Base-by-base conservation (phyloP, 2,888 invertebrate genomes). In the Andrena haemorrhoa region DNA sequence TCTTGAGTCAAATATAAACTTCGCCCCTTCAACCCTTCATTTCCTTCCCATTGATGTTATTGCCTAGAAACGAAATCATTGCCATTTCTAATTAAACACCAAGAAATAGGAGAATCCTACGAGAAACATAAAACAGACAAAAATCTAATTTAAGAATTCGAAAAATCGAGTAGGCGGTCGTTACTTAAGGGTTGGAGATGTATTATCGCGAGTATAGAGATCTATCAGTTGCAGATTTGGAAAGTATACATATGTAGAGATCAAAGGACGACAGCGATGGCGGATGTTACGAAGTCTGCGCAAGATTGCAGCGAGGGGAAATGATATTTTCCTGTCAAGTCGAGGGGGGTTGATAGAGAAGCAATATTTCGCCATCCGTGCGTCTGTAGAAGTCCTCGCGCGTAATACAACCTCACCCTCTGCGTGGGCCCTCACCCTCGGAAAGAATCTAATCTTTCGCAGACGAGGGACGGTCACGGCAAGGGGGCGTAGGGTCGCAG, bases 361-460 rank as follows among this genome's bases (percentile, higher is more conserved):
- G 75, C 56, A 66, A 83, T 82, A 77, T 83, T 83, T 82, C 60
- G 70, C 35, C 49, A 51, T 31, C 69, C 58, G 66, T 66, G 29
- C 35, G 47, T n/a, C 53, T 12, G 66, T 53, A 49, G 47, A 77
- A 77, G 12, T 60, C 70, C 69, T 23, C 64, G 33, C 73, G 41
- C 64, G 26, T 69, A 53, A 64, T 47, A 65, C 16, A 33, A 69
- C 79, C 70, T 79, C 79, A 65, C 16, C 66, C 53, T 41, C 49
- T 26, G 31, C 26, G 20, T 53, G 68, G 12, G 58, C 31, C 31
- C 75, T 72, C 82, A 75, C 84, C 84, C 86, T 81, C 75, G 75
- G 26, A 51, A 78, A 61, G 85, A 80, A 85, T 66, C 86, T 87
- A 86, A 87, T 86, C 87, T 87, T 71, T 86, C 83, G 77, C 56